Conservation (phyloP, 2,888 invertebrate species). For the Drosophila formosana region DNA sequence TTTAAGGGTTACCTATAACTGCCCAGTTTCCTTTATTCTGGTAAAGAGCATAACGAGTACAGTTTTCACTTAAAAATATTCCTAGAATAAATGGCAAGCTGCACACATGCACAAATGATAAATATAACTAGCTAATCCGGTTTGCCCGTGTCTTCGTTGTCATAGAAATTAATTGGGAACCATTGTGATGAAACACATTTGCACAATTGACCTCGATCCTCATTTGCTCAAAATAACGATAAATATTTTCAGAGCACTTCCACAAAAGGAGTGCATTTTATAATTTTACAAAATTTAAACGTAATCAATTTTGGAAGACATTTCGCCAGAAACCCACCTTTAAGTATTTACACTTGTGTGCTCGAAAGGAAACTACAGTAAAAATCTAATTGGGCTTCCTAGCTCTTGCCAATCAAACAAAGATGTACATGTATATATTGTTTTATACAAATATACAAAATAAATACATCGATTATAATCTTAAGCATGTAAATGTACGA, state of each 20-base stretch:
- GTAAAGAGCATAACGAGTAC: constrained; percentile 2
- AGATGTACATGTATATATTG: neutral
- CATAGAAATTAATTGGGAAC: constrained; percentile 19
- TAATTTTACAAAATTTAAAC: neutral
- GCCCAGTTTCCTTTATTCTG: neutral
- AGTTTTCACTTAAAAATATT: constrained; percentile 16
- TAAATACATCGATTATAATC: constrained; percentile 9
- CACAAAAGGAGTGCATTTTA: neutral
- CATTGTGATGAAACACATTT: constrained; percentile 26
- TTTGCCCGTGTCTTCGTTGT: constrained; percentile 16
- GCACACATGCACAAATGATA: neutral
- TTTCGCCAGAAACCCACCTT: neutral
- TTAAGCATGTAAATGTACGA: constrained; percentile 8
- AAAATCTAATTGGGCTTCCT: constrained; percentile 17
- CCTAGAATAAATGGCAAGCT: constrained; percentile 8
- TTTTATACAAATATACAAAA: constrained; percentile 2
- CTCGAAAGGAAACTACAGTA: constrained; percentile 13
- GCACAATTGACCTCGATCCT: constrained; percentile 22
- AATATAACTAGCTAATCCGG: constrained; percentile 20
- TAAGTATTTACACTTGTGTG: constrained; percentile 16
- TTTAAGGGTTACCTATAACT: too few species aligned
- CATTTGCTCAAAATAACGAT: constrained; percentile 4
- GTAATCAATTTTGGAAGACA: neutral
- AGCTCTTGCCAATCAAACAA: constrained; percentile 18
- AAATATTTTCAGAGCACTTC: neutral